These are phyloP conservation scores for Panzeria rudis DNA, from an alignment of 2,888 invertebrate species.

Conservation along the genomic window DNA sequence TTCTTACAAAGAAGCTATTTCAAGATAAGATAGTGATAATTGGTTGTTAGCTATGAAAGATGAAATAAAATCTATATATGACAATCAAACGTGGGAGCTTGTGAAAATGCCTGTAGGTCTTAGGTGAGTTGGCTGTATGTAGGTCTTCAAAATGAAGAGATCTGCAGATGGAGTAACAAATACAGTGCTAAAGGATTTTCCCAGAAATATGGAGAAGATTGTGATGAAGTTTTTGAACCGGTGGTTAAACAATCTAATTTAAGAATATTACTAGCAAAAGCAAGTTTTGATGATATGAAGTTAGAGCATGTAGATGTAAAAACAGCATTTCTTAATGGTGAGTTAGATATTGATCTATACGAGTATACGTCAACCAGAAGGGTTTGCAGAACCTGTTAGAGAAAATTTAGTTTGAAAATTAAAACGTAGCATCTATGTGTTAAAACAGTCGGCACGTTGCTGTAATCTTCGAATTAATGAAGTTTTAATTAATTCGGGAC, in stretches of 20 bases:
- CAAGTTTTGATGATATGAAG: constrained; percentile 23
- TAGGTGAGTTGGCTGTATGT: constrained; percentile 37
- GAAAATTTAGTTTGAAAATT: constrained; percentile 13
- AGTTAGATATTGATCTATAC: not conserved
- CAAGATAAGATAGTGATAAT: not conserved
- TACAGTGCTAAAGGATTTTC: constrained; percentile 27
- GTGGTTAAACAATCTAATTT: no score
- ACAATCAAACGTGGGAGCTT: constrained; percentile 18
- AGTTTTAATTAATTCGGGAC: no score
- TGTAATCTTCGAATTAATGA: no score
- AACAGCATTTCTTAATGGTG: constrained; percentile 3
- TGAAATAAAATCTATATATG: constrained; percentile 30
- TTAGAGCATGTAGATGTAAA: constrained; percentile 24
- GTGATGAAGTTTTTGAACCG: no score
- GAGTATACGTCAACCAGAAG: not conserved
- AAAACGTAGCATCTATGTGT: not conserved
- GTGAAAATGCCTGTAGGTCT: constrained; percentile 14
- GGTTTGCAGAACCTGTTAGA: constrained; percentile 19
- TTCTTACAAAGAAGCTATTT: constrained; percentile 34
- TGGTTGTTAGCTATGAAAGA: constrained; percentile 39
- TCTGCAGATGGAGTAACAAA: not conserved
- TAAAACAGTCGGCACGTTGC: not conserved
- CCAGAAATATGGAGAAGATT: no score
- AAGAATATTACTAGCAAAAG: constrained; percentile 41
- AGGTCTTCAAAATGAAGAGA: constrained; percentile 49